phyloP scores from a whole-genome alignment of 2,888 invertebrate genomes.

The Hirtodrosophila trivittata region DNA sequence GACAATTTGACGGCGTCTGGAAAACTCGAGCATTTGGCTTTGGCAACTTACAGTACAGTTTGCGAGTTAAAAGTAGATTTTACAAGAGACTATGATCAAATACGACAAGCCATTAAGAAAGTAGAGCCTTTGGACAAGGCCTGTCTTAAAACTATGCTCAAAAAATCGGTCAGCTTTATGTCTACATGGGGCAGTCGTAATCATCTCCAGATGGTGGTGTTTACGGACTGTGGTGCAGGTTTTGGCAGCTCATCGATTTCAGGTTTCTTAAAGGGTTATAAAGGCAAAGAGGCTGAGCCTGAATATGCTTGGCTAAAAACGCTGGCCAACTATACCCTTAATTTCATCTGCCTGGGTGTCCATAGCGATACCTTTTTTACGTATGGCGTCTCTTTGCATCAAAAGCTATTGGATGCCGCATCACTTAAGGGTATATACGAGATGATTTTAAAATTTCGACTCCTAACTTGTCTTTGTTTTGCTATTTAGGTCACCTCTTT shows the following conservation, averaged over 20 bases:
- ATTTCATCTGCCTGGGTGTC: slow-evolving; percentile 88
- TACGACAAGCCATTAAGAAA: slow-evolving; percentile 90
- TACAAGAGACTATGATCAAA: slow-evolving; percentile 93
- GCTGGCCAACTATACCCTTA: slow-evolving; percentile 91
- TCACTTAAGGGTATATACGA: slow-evolving; percentile 86
- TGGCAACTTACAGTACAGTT: slow-evolving; percentile 78
- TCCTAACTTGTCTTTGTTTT: not conserved
- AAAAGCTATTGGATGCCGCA: slow-evolving; percentile 91
- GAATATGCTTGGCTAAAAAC: slow-evolving; percentile 89
- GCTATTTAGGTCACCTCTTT: slow-evolving; percentile 70
- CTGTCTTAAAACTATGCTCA: slow-evolving; percentile 91
- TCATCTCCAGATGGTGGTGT: slow-evolving; percentile 91
- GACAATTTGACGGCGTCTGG: slow-evolving; percentile 81
- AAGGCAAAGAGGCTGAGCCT: slow-evolving; percentile 63
- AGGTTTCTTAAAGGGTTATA: slow-evolving; percentile 84
- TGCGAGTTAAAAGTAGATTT: slow-evolving; percentile 90
- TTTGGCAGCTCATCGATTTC: slow-evolving; percentile 86
- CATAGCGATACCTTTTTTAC: slow-evolving; percentile 86
- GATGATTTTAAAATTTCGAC: not conserved
- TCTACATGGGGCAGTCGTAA: slow-evolving; percentile 95
- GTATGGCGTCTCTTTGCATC: slow-evolving; percentile 85
- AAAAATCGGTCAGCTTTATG: slow-evolving; percentile 91
- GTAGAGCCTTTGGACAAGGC: slow-evolving; percentile 95
- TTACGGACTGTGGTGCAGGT: slow-evolving; percentile 91
- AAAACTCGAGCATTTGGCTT: slow-evolving; percentile 81